Evolutionary conservation across 2,797 vertebrate genomes (phyloP).

Genomic region (Enteromius radiatus): DNA sequence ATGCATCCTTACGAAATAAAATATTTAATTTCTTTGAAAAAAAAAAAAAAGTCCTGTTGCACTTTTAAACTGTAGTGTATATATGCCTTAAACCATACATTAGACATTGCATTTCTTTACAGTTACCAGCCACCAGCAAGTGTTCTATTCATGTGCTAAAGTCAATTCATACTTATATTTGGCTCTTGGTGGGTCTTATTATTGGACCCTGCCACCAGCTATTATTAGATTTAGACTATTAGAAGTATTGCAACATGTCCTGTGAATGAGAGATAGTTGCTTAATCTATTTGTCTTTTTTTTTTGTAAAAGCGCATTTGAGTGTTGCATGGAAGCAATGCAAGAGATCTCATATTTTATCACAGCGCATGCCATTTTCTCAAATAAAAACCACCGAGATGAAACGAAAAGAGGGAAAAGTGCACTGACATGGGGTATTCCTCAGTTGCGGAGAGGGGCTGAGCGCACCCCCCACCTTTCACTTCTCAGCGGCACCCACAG

Average conservation of each 20-base stretch:
- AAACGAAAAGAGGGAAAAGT: slow-evolving; percentile 30
- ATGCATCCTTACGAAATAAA: neutral
- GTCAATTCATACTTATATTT: neutral
- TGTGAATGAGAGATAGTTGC: neutral
- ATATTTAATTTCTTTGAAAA: neutral
- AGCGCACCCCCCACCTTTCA: slow-evolving; percentile 15
- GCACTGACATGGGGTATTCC: slow-evolving; percentile 33
- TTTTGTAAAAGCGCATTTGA: neutral
- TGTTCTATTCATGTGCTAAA: neutral
- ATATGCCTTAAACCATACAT: neutral
- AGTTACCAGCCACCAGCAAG: neutral
- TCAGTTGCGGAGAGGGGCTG: slow-evolving; percentile 38
- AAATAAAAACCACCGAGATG: slow-evolving; percentile 13
- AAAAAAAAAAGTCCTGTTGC: too few species aligned
- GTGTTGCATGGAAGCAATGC: neutral
- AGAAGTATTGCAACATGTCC: slow-evolving; percentile 24
- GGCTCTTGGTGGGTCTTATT: neutral
- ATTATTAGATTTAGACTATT: slow-evolving; percentile 33
- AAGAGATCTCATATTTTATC: slow-evolving; percentile 19
- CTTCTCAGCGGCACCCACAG: slow-evolving; percentile 30
- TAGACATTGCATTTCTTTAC: neutral
- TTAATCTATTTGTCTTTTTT: neutral
- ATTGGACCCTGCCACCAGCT: slow-evolving; percentile 9
- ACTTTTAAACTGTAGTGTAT: neutral
- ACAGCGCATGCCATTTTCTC: slow-evolving; percentile 33